phyloP scores from a whole-genome alignment of 2,797 vertebrate species.

The Ibycter americanus region DNA sequence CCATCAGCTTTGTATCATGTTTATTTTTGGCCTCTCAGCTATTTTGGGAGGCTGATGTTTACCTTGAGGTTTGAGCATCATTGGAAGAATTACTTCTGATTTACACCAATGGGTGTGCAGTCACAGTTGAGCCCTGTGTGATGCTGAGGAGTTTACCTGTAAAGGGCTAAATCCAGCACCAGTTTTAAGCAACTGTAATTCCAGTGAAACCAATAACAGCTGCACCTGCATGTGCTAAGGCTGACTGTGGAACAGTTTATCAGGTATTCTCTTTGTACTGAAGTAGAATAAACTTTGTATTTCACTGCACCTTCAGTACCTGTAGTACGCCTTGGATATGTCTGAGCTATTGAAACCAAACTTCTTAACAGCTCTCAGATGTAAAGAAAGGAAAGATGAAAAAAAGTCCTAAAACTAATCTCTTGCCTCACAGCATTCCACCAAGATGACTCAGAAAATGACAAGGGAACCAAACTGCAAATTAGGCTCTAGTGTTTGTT shows the following conservation, averaged over 20 bases:
- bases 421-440: constrained; percentile 51
- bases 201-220: constrained; percentile 35
- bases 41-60: neutral
- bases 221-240: constrained; percentile 50
- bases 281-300: constrained; percentile 45
- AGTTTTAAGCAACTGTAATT: constrained; percentile 10
- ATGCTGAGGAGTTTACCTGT: neutral
- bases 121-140: neutral
- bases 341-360: constrained; percentile 43
- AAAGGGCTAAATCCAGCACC: neutral
- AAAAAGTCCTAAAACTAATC: constrained; percentile 44
- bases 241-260: constrained; percentile 29
- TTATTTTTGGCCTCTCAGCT: constrained; percentile 11
- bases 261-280: constrained; percentile 37
- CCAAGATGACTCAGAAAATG: constrained; percentile 58
- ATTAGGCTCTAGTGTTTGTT: constrained; percentile 62
- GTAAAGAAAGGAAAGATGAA: constrained; percentile 50
- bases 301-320: constrained; percentile 37
- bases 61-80: neutral
- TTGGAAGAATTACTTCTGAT: constrained; percentile 29
- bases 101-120: neutral
- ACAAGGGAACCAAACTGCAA: constrained; percentile 61
- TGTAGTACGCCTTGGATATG: neutral
- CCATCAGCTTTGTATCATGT: constrained; percentile 6
- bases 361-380: constrained; percentile 55